Base-by-base conservation (phyloP, 2,888 invertebrate genomes). In the Cremastinae sp. region DNA sequence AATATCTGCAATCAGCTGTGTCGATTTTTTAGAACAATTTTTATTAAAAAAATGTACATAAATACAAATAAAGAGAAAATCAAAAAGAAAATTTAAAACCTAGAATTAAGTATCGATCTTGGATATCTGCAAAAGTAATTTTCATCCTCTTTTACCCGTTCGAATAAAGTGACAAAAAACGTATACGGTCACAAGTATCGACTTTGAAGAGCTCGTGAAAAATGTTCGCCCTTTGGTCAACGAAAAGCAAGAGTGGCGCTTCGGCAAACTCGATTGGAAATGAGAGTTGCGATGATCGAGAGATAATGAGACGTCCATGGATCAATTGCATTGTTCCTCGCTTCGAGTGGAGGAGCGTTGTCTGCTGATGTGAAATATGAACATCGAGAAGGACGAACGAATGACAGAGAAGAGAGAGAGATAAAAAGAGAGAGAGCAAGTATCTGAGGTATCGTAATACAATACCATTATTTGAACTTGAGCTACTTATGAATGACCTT, bases 401-500 rank as follows among this genome's bases (percentile, higher is more conserved):
- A 22, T n/a, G n/a, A n/a, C 56, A 16, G 58, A 35, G 61, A 39
- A 16, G 18, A 41, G 4, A 41, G 39, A 39, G 10, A 62, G 12
- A 56, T 22, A 59, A 47, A 18, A 20, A 66, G 53, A 53, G 66
- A 69, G 70, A 56, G 14, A 51, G 18, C 51, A 55, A 41, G 41
- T 35, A 45, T 53, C 70, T 16, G 68, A 75, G 74, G 71, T 78
- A 79, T 76, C 73, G 75, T 79, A 78, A 80, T 78, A 80, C 79
- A 79, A 80, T 75, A 80, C 79, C 73, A 78, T 79, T 75, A 77
- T 78, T 69, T 78, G 87, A 86, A 87, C 87, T 88, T 87, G 88
- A 87, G 85, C 87, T 84, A 87, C 86, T 88, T 87, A 86, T 82
- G 83, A 83, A 81, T 84, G 87, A 85, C 88, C 87, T 88, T 87